phyloP scores from a whole-genome alignment of 2,113 vertebrate species.

The Neoarius graeffei region DNA sequence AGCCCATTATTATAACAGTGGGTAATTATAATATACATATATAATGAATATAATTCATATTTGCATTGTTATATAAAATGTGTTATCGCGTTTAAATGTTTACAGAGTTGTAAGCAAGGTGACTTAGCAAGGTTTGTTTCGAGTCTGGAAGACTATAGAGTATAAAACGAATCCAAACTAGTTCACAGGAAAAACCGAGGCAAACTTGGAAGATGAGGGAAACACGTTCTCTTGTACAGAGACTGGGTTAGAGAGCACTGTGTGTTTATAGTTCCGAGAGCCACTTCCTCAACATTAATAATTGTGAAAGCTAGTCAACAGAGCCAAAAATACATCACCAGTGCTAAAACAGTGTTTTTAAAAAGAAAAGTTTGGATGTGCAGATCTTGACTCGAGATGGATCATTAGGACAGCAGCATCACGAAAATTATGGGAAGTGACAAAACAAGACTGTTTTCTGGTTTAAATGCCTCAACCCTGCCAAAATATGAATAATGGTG shows the following conservation, averaged over 20 bases:
- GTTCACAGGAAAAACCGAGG: not conserved
- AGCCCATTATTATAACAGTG: not conserved
- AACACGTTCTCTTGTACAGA: not conserved
- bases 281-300: conserved; percentile 31
- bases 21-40: no score
- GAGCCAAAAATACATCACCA: conserved; percentile 10
- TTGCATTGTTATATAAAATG: no score
- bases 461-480: not conserved
- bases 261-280: conserved; percentile 31
- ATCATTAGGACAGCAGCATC: not conserved
- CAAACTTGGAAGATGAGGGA: not conserved
- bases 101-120: no score
- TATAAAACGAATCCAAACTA: not conserved
- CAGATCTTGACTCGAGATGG: conserved; percentile 3
- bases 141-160: not conserved
- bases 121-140: not conserved
- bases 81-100: no score
- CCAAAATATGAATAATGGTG: not conserved
- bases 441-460: conserved; percentile 21
- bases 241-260: not conserved
- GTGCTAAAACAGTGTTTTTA: not conserved
- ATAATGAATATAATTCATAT: no score
- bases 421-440: not conserved
- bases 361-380: not conserved
- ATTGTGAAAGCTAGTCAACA: not conserved